These are phyloP conservation scores for Latheticus oryzae DNA, from an alignment of 2,888 invertebrate species.

Conservation along the genomic window DNA sequence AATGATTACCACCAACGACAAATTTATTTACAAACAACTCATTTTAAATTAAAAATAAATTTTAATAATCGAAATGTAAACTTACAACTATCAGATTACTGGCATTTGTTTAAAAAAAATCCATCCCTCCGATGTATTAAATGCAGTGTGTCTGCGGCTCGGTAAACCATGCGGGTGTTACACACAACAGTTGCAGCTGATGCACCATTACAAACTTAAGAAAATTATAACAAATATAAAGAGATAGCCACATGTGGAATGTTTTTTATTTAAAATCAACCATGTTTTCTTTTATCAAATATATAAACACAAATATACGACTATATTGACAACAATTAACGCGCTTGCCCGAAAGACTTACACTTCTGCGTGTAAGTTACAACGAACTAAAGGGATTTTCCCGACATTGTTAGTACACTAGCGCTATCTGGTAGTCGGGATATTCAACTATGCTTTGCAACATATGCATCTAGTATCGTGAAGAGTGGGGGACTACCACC, in stretches of 20 bases:
- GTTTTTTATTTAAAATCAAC: conserved; percentile 32
- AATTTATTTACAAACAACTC: too few species aligned
- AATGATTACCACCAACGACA: too few species aligned
- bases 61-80: conserved; percentile 7
- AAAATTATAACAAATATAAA: conserved; percentile 23
- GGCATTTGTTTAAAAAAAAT: conserved; percentile 29
- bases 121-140: conserved; percentile 21
- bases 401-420: too few species aligned
- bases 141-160: conserved; percentile 6
- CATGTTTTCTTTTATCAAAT: conserved; percentile 40
- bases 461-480: too few species aligned
- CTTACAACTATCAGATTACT: conserved; percentile 26
- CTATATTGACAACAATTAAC: conserved; percentile 53
- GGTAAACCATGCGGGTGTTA: conserved; percentile 1
- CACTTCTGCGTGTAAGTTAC: conserved; percentile 42
- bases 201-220: conserved; percentile 31
- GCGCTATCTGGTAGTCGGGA: conserved; percentile 37
- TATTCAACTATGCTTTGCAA: conserved; percentile 13
- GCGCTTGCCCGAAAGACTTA: conserved; percentile 50
- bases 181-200: conserved; percentile 4
- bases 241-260: conserved; percentile 17
- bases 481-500: too few species aligned
- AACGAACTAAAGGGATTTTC: conserved; percentile 27
- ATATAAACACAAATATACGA: conserved; percentile 47
- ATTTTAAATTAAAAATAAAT: too few species aligned